Evolutionary conservation across 2,888 invertebrate genomes (phyloP).

Genomic region (Mystacides longicornis): DNA sequence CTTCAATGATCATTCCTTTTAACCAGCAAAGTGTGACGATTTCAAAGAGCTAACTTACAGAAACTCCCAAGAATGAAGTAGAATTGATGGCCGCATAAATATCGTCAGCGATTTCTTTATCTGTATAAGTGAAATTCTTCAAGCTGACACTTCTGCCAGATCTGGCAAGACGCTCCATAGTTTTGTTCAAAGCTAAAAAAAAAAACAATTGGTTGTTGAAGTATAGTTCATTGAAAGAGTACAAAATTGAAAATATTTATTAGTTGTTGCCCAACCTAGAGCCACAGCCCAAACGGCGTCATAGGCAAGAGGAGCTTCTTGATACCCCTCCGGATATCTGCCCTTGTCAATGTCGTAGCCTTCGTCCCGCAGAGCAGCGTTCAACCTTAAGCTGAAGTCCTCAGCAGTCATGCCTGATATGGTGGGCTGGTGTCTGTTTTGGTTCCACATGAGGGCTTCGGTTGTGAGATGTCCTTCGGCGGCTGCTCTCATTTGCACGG

Average conservation of each 20-base stretch:
- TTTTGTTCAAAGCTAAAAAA: conserved; percentile 86
- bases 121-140: conserved; percentile 94
- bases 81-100: conserved; percentile 97
- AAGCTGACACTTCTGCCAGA: conserved; percentile 75
- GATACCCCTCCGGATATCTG: conserved; percentile 87
- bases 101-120: conserved; percentile 89
- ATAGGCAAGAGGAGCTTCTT: conserved; percentile 97
- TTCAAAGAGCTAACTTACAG: conserved; percentile 72
- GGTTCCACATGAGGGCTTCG: conserved; percentile 98
- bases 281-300: conserved; percentile 99
- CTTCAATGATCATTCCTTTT: not conserved
- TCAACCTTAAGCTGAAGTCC: conserved; percentile 78
- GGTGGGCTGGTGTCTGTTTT: conserved; percentile 82
- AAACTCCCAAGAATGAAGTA: conserved; percentile 96
- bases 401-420: conserved; percentile 94
- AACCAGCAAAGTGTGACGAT: not conserved
- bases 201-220: not conserved
- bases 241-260: not conserved
- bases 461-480: conserved; percentile 98
- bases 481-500: conserved; percentile 86
- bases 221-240: not conserved
- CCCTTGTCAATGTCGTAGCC: conserved; percentile 83
- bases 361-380: conserved; percentile 69
- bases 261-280: conserved; percentile 52
- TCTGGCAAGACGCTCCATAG: conserved; percentile 79